A percentile compares a stretch with the other conserved stretches of the same genome.
These are phyloP conservation scores for Drosophila paranaensis DNA, from an alignment of 2,888 invertebrate species.

Conservation along the genomic window DNA sequence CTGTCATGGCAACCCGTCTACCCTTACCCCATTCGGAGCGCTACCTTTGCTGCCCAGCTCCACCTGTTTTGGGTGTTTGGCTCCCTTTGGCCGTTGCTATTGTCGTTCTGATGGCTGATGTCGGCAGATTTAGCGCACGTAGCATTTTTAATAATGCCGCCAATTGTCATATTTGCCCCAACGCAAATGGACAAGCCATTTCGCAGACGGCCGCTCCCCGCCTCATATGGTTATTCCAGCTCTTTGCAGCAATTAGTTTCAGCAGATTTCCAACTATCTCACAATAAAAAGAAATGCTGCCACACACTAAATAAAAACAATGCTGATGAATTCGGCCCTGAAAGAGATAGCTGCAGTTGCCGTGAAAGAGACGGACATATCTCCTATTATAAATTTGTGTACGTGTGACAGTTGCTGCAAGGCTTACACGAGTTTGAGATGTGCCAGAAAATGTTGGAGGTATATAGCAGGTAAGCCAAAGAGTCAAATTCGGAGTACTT, in stretches of 20 bases:
- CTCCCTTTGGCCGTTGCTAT: constrained; percentile 25
- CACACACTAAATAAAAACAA: constrained; percentile 8
- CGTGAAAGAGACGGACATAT: constrained; percentile 8
- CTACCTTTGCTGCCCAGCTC: constrained; percentile 24
- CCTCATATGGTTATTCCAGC: constrained; percentile 38
- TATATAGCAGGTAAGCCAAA: neutral
- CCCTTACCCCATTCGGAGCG: neutral
- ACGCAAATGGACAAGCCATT: constrained; percentile 59
- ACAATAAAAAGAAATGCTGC: constrained; percentile 47
- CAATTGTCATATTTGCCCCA: constrained; percentile 78
- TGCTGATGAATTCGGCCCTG: constrained; percentile 15
- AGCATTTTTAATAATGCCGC: constrained; percentile 73
- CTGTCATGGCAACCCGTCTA: constrained; percentile 53
- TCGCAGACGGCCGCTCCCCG: constrained; percentile 10
- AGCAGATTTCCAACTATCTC: constrained; percentile 47
- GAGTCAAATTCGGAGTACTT: too few species aligned
- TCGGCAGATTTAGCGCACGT: constrained; percentile 78
- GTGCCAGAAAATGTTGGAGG: neutral
- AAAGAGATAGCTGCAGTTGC: constrained; percentile 12
- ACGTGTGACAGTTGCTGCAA: neutral
- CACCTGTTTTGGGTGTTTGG: constrained; percentile 59
- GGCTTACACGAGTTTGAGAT: constrained; percentile 5
- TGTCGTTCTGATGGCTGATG: constrained; percentile 55
- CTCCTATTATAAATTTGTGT: neutral
- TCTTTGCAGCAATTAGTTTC: constrained; percentile 58